Evolutionary conservation across 2,888 invertebrate genomes (phyloP).

Genomic region (Seira sanloemensis): DNA sequence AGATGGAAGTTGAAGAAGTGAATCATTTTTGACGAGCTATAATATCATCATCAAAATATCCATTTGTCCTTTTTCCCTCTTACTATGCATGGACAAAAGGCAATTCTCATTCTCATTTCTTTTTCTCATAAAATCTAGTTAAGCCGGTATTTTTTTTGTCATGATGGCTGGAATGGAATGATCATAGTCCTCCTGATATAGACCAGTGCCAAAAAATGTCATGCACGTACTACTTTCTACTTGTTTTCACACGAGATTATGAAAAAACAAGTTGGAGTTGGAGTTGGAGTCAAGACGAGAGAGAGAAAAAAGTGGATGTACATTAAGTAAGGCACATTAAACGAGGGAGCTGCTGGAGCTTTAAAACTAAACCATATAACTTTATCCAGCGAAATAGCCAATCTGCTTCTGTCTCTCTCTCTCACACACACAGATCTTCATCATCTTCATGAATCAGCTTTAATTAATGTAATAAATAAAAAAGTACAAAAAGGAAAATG

Average conservation of each 20-base stretch:
- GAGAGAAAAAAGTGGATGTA: background rate
- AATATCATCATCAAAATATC: background rate
- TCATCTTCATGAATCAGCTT: constrained; percentile 45
- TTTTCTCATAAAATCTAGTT: background rate
- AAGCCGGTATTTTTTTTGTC: background rate
- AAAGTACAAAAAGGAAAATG: constrained; percentile 27
- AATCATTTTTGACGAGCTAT: background rate
- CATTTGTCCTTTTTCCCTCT: background rate
- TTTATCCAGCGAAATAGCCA: no score
- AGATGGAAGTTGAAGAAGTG: background rate
- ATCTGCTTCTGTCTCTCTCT: no score
- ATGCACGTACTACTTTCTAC: background rate
- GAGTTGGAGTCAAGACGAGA: no score
- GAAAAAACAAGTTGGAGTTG: background rate
- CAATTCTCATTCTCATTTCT: background rate
- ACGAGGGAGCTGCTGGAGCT: no score
- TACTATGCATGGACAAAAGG: background rate
- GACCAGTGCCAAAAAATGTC: background rate
- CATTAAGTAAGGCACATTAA: background rate
- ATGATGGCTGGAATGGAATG: background rate
- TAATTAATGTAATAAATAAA: constrained; percentile 50
- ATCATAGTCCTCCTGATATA: background rate
- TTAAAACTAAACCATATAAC: no score
- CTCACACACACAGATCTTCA: no score
- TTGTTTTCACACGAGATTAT: background rate